Conservation (phyloP, 1,140 invertebrate genomes). For the Eriocheir sinensis region DNA sequence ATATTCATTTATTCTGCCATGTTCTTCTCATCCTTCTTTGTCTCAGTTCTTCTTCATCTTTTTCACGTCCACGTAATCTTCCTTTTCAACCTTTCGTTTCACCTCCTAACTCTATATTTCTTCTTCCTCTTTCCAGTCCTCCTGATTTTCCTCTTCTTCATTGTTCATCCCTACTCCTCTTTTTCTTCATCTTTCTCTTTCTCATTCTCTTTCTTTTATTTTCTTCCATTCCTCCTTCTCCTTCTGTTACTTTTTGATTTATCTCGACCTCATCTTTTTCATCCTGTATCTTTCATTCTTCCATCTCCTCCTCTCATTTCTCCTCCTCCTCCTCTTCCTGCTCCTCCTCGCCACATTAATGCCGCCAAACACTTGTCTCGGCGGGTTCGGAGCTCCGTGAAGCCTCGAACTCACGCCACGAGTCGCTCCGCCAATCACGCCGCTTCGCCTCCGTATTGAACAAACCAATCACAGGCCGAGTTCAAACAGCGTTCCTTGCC, state of each 20-base stretch:
- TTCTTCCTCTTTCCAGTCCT: background rate
- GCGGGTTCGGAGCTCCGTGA: background rate
- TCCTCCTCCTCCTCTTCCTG: background rate
- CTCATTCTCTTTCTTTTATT: background rate
- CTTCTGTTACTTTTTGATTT: too few relatives aligned
- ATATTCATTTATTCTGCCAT: too few relatives aligned
- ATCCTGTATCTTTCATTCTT: too few relatives aligned
- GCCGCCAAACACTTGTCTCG: slow-evolving; percentile 47
- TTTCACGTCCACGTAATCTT: too few relatives aligned
- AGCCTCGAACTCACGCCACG: background rate
- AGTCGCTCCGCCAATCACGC: background rate
- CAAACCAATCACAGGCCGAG: slow-evolving; percentile 51
- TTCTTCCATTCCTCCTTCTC: background rate
- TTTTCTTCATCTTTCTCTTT: background rate
- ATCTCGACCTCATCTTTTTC: too few relatives aligned
- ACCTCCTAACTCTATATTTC: too few relatives aligned
- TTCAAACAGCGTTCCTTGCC: slow-evolving; percentile 54
- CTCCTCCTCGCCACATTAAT: background rate
- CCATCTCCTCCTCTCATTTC: background rate
- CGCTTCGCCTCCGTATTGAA: slow-evolving; percentile 29
- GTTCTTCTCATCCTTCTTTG: background rate
- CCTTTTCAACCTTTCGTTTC: too few relatives aligned
- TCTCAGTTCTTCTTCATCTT: background rate
- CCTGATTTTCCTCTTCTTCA: background rate
- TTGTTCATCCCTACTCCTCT: background rate